phyloP scores from a whole-genome alignment of 92 coral and sea anemone species.

The Diadumene lineata region DNA sequence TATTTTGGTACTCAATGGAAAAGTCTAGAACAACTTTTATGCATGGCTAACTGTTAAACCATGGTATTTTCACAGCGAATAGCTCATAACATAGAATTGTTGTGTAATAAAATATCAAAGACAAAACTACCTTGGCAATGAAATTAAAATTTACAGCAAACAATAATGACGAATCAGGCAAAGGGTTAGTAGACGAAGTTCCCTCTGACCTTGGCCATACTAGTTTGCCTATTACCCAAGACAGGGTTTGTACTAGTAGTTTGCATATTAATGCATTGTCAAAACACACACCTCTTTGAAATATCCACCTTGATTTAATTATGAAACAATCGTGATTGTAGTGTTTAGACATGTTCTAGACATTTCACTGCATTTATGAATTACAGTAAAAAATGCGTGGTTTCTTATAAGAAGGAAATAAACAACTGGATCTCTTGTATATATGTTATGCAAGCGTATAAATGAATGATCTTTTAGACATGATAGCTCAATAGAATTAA shows the following conservation, averaged over 20 bases:
- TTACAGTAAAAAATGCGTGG: not conserved
- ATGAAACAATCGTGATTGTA: not conserved
- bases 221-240: not conserved
- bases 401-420: not conserved
- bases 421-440: not conserved
- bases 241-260: not conserved
- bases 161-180: not conserved
- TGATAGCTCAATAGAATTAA: not conserved
- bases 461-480: not conserved
- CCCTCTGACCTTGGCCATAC: not conserved
- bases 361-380: not conserved
- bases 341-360: not conserved
- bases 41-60: not conserved
- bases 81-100: not conserved
- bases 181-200: not conserved
- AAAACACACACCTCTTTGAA: not conserved
- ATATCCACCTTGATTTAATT: constrained; percentile 10
- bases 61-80: not conserved
- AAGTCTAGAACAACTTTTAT: not conserved
- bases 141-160: not conserved
- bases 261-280: not conserved
- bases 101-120: not conserved
- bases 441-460: not conserved
- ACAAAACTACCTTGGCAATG: too few relatives aligned
- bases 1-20: not conserved